These are phyloP conservation scores for Eupithecia abbreviata DNA, from an alignment of 2,888 invertebrate species.

Conservation along the genomic window DNA sequence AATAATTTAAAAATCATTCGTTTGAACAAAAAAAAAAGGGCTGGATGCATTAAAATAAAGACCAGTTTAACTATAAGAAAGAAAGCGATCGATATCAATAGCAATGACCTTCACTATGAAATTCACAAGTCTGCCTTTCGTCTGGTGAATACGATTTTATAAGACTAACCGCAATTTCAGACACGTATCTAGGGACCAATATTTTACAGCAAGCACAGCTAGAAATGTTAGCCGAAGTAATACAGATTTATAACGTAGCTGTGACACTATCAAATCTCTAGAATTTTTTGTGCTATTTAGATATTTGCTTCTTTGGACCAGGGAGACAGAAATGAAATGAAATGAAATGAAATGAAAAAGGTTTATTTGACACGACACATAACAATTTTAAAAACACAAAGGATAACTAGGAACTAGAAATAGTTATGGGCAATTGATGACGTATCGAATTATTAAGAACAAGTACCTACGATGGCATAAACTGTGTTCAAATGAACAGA, in stretches of 20 bases:
- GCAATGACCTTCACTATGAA: slow-evolving; percentile 53
- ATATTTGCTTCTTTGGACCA: not conserved
- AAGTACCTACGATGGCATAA: not conserved
- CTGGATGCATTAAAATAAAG: slow-evolving; percentile 14
- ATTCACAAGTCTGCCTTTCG: slow-evolving; percentile 49
- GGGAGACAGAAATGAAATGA: too few relatives aligned
- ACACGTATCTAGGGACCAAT: slow-evolving; percentile 35
- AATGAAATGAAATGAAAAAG: too few relatives aligned
- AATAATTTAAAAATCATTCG: not conserved
- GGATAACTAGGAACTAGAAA: too few relatives aligned
- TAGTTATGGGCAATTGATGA: not conserved
- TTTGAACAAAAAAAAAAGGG: not conserved
- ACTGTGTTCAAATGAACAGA: not conserved
- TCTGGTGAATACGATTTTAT: slow-evolving; percentile 41
- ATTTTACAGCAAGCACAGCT: slow-evolving; percentile 24
- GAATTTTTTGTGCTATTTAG: not conserved
- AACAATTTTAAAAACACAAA: too few relatives aligned
- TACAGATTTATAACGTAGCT: not conserved
- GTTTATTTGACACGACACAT: too few relatives aligned
- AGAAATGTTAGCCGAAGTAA: slow-evolving; percentile 18
- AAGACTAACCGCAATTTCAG: slow-evolving; percentile 33
- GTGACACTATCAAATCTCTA: not conserved
- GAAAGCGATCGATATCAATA: slow-evolving; percentile 49
- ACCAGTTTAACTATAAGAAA: not conserved
- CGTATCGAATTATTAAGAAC: not conserved